These are phyloP conservation scores for Athalia cordata DNA, from an alignment of 2,888 invertebrate species.

Conservation along the genomic window DNA sequence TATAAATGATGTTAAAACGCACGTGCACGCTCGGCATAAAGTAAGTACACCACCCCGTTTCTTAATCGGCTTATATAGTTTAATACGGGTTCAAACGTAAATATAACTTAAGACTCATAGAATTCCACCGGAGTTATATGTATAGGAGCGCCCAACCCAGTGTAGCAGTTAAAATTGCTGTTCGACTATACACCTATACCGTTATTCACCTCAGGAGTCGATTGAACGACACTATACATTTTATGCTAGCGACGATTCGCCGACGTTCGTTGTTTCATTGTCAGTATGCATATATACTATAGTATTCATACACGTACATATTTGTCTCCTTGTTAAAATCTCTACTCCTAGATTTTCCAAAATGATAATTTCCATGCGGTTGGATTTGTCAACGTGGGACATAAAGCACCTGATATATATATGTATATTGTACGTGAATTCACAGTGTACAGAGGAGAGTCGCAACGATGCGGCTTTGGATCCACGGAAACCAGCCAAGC, in stretches of 20 bases:
- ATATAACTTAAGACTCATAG: conserved; percentile 10
- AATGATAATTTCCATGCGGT: conserved; percentile 43
- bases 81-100: conserved; percentile 41
- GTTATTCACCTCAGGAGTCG: conserved; percentile 7
- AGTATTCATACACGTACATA: too few relatives aligned
- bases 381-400: conserved; percentile 39
- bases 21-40: conserved; percentile 17
- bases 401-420: conserved; percentile 38
- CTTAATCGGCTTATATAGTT: conserved; percentile 32
- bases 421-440: conserved; percentile 2
- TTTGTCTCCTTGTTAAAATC: conserved; percentile 25
- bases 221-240: conserved; percentile 26
- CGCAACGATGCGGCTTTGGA: not conserved
- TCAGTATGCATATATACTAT: too few relatives aligned
- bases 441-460: not conserved
- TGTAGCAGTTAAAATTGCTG: conserved; percentile 34
- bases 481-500: not conserved
- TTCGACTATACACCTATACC: conserved; percentile 1
- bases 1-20: conserved; percentile 30
- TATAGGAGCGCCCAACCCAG: not conserved
- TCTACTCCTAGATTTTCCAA: conserved; percentile 31
- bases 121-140: conserved; percentile 21
- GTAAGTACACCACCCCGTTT: conserved; percentile 4
- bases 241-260: too few relatives aligned
- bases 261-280: too few relatives aligned